Evolutionary conservation across 2,888 invertebrate species (phyloP).

Genomic region (Aspidapion aeneum): DNA sequence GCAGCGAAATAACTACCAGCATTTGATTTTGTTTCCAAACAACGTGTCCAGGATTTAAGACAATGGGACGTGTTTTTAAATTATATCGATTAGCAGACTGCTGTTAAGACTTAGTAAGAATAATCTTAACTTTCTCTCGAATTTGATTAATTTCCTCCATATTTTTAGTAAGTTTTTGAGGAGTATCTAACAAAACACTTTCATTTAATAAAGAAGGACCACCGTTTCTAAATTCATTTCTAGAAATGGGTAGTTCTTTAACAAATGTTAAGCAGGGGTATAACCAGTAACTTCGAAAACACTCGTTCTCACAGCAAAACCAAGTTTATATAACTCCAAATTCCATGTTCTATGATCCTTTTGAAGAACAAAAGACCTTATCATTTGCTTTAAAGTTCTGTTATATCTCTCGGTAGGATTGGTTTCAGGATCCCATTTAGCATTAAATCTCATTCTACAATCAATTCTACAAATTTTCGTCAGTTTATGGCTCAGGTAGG

Average conservation of each 20-base stretch:
- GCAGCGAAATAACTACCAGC: constrained; percentile 19
- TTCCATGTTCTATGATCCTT: constrained; percentile 31
- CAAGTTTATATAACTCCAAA: constrained; percentile 28
- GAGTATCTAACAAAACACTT: background rate
- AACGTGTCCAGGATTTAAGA: constrained; percentile 5
- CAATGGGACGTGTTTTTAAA: constrained; percentile 9
- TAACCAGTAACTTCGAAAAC: constrained; percentile 30
- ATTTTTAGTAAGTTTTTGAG: constrained; percentile 3
- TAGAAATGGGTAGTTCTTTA: constrained; percentile 11
- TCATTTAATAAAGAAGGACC: background rate
- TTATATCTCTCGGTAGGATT: constrained; percentile 39
- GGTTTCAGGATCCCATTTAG: constrained; percentile 34
- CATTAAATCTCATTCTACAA: constrained; percentile 23
- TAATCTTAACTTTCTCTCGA: constrained; percentile 5
- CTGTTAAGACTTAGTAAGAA: constrained; percentile 16
- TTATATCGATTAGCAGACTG: constrained; percentile 12
- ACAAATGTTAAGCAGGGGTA: constrained; percentile 31
- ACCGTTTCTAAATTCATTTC: constrained; percentile 9
- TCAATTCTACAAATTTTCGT: constrained; percentile 21
- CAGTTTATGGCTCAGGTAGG: constrained; percentile 14
- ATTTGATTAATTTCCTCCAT: constrained; percentile 1
- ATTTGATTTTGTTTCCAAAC: constrained; percentile 19
- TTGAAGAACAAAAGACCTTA: constrained; percentile 26
- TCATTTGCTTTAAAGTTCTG: constrained; percentile 32
- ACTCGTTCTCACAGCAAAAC: constrained; percentile 32